A percentile compares a stretch with the other conserved stretches of the same genome.
Evolutionary conservation across 2,797 vertebrate species (phyloP).

Genomic region (Cyclopterus lumpus): DNA sequence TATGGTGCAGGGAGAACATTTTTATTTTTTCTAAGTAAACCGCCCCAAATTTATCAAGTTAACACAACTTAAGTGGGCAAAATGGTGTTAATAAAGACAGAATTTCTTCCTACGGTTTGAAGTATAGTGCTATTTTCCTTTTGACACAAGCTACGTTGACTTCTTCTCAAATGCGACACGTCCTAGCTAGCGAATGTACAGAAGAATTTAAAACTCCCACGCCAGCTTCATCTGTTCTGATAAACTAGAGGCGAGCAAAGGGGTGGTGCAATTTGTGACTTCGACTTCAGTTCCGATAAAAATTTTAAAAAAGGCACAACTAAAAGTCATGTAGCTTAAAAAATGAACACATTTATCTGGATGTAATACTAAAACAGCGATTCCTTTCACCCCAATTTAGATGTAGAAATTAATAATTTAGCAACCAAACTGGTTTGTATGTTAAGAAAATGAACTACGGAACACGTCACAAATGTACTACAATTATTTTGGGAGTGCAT

Average conservation of each 20-base stretch:
- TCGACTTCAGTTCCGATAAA: not conserved
- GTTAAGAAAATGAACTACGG: not conserved
- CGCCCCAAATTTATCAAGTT: not conserved
- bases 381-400: not conserved
- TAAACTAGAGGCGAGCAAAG: slow-evolving; percentile 8
- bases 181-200: slow-evolving; percentile 24
- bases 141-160: slow-evolving; percentile 35
- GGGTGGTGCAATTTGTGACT: not conserved
- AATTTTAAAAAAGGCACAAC: not conserved
- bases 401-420: not conserved
- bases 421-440: not conserved
- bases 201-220: slow-evolving; percentile 14
- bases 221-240: slow-evolving; percentile 13
- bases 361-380: not conserved
- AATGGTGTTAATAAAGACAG: too few relatives aligned
- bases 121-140: slow-evolving; percentile 18
- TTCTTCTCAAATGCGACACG: slow-evolving; percentile 17
- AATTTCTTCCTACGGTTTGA: too few relatives aligned
- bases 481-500: not conserved
- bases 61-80: too few relatives aligned
- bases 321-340: not conserved
- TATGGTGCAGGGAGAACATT: too few relatives aligned
- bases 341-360: not conserved
- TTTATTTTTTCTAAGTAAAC: too few relatives aligned
- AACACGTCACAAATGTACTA: not conserved